A percentile compares a stretch with the other conserved stretches of the same genome.
These are phyloP conservation scores for Bugulina stolonifera DNA, from an alignment of 2,888 invertebrate species.

Conservation along the genomic window DNA sequence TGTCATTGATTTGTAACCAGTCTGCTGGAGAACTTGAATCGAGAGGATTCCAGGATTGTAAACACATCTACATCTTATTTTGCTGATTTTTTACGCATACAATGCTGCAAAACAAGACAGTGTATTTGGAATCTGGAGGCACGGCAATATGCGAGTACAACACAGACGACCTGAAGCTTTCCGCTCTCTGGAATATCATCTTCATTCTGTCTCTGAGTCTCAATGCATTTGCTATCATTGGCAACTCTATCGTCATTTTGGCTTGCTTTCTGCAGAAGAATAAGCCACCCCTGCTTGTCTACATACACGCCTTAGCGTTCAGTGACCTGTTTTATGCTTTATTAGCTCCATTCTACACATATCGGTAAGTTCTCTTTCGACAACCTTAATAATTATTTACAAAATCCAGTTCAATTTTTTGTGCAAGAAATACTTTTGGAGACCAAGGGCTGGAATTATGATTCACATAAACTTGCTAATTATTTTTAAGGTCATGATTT, in stretches of 20 bases:
- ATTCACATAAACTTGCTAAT: no score
- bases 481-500: no score
- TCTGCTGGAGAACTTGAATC: no score
- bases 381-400: no score
- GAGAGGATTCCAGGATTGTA: no score
- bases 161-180: not conserved
- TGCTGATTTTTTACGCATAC: no score
- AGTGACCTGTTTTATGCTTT: not conserved
- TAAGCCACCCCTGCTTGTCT: not conserved
- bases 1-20: no score
- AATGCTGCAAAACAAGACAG: slow-evolving; percentile 13
- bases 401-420: no score
- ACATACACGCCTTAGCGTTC: not conserved
- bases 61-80: no score
- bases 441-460: no score
- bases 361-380: no score
- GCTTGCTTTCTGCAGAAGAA: slow-evolving; percentile 1
- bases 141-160: not conserved
- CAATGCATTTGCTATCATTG: not conserved
- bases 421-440: no score
- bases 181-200: not conserved
- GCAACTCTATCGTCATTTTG: not conserved
- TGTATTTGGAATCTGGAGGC: not conserved
- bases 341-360: slow-evolving; percentile 7
- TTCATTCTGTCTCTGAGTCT: not conserved